Evolutionary conservation across 2,888 invertebrate species (phyloP).

Genomic region (Eilema caniola): DNA sequence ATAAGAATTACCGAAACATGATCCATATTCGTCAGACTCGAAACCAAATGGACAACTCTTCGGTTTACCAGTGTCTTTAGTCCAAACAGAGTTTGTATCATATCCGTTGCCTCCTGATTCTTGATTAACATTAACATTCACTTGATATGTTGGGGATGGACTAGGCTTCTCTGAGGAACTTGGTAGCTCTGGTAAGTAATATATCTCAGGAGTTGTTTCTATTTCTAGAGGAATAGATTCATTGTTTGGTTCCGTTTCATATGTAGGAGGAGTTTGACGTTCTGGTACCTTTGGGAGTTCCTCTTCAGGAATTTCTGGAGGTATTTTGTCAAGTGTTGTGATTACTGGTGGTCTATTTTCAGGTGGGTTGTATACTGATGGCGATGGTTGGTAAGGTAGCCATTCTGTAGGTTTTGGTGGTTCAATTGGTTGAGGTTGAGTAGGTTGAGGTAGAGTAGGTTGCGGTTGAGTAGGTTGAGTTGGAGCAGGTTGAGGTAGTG

Average conservation of each 20-base stretch:
- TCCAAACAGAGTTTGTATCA: conserved; percentile 69
- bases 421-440: conserved; percentile 16
- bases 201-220: conserved; percentile 49
- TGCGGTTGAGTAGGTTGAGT: conserved; percentile 8
- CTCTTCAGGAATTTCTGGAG: conserved; percentile 34
- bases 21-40: conserved; percentile 83
- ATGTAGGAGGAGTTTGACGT: conserved; percentile 25
- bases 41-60: conserved; percentile 83
- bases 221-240: conserved; percentile 40
- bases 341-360: not conserved
- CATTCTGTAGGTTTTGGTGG: conserved; percentile 25
- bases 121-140: conserved; percentile 59
- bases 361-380: conserved; percentile 29
- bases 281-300: conserved; percentile 36
- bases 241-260: conserved; percentile 34
- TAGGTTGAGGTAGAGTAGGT: conserved; percentile 14
- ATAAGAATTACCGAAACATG: conserved; percentile 83
- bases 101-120: conserved; percentile 64
- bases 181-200: conserved; percentile 48
- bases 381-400: conserved; percentile 31
- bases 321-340: conserved; percentile 11
- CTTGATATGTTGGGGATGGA: conserved; percentile 54
- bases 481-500: conserved; percentile 19
- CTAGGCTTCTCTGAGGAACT: conserved; percentile 38
- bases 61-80: conserved; percentile 61